A percentile compares a stretch with the other conserved stretches of the same genome.
Conservation (phyloP, 35 echinoderm and acorn worm species). For the Patiria miniata region DNA sequence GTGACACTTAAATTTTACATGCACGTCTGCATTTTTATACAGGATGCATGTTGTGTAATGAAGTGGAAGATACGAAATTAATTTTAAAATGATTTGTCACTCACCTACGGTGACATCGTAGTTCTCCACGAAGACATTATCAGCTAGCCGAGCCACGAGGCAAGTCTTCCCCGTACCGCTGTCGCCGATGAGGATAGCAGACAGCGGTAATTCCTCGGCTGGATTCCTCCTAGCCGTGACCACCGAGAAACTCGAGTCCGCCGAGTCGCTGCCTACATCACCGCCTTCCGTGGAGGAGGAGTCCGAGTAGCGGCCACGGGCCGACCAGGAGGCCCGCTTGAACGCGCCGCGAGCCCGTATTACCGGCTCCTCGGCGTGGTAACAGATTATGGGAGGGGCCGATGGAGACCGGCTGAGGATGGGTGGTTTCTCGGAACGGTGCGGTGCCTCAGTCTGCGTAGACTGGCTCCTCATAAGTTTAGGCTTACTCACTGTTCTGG, state of each 20-base stretch:
- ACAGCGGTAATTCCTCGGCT: slow-evolving; percentile 41
- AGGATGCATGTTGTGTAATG: too few relatives aligned
- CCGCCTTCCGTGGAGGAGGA: neutral
- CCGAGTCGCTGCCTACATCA: neutral
- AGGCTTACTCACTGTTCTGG: neutral
- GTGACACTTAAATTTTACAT: too few relatives aligned
- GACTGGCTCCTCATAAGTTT: neutral
- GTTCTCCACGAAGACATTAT: slow-evolving; percentile 45
- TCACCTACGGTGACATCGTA: slow-evolving; percentile 69
- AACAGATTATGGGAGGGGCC: too few relatives aligned
- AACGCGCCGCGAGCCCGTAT: neutral
- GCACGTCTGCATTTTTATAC: too few relatives aligned
- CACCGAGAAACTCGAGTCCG: neutral
- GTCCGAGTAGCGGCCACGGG: neutral
- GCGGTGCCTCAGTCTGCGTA: neutral
- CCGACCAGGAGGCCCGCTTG: neutral
- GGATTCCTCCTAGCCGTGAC: neutral
- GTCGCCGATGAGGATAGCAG: slow-evolving; percentile 80
- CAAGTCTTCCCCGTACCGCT: slow-evolving; percentile 70
- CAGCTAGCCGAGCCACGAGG: slow-evolving; percentile 74
- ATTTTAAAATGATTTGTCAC: slow-evolving; percentile 10
- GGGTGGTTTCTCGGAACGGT: neutral
- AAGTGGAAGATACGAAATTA: too few relatives aligned
- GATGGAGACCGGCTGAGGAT: neutral
- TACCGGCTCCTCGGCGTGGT: neutral